Conservation (phyloP, 2,113 vertebrate genomes). For the Elgaria multicarinata region DNA sequence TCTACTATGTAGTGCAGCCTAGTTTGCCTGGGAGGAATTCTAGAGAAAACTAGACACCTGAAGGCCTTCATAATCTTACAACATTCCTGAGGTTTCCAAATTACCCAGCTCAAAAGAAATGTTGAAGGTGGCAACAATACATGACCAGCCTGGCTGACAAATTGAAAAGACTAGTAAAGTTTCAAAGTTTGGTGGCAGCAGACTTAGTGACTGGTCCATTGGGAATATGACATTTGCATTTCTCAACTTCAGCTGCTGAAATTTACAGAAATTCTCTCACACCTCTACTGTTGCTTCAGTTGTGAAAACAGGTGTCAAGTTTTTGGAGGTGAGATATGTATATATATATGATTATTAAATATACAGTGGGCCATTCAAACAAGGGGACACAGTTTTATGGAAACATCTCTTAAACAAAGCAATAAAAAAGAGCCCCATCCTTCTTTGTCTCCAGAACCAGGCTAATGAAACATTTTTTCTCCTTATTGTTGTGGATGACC, state of each 20-base stretch:
- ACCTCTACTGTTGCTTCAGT: not conserved
- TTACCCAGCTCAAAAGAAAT: not conserved
- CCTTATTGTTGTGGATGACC: not conserved
- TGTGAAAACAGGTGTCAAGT: conserved; percentile 32
- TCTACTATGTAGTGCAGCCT: not conserved
- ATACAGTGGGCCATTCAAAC: conserved; percentile 26
- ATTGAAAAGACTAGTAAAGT: not conserved
- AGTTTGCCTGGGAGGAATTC: too few species aligned
- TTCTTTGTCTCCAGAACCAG: not conserved
- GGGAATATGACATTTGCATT: conserved; percentile 47
- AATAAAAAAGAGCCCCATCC: not conserved
- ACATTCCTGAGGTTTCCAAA: not conserved
- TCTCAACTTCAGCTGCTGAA: conserved; percentile 41
- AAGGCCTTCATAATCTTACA: not conserved
- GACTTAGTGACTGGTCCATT: not conserved
- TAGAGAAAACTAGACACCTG: not conserved
- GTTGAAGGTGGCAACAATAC: not conserved
- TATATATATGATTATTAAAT: conserved; percentile 47
- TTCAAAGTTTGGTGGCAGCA: conserved; percentile 13
- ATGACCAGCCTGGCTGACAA: not conserved
- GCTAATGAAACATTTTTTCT: not conserved
- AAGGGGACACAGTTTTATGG: conserved; percentile 6
- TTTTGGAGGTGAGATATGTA: conserved; percentile 30
- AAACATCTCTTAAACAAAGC: conserved; percentile 50
- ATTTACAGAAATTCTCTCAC: conserved; percentile 49